A percentile compares a stretch with the other conserved stretches of the same genome.
These are phyloP conservation scores for Microchrysa polita DNA, from an alignment of 2,888 invertebrate genomes.

Conservation along the genomic window DNA sequence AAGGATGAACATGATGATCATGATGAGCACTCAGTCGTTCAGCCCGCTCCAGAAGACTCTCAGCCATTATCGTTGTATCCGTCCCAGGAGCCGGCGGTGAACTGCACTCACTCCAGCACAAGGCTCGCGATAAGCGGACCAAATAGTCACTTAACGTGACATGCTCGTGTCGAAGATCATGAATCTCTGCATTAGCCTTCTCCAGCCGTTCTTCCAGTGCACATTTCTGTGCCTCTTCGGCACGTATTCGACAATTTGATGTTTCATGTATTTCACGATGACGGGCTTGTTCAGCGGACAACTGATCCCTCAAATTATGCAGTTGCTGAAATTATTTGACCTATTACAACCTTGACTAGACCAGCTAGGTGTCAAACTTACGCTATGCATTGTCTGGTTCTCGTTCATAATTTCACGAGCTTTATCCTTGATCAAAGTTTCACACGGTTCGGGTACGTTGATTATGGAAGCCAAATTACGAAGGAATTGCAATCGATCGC, in stretches of 20 bases:
- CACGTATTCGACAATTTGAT: conserved; percentile 73
- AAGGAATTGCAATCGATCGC: conserved; percentile 62
- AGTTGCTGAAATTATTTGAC: conserved; percentile 74
- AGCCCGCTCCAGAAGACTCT: conserved; percentile 83
- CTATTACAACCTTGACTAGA: neutral
- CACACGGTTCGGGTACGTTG: conserved; percentile 80
- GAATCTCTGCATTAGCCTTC: conserved; percentile 82
- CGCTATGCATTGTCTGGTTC: conserved; percentile 79
- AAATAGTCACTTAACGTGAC: conserved; percentile 76
- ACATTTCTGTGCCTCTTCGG: conserved; percentile 73
- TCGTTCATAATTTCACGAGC: conserved; percentile 80
- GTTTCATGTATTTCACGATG: conserved; percentile 66
- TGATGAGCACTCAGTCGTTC: conserved; percentile 70
- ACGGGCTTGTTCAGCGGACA: conserved; percentile 77
- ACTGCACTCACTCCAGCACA: conserved; percentile 67
- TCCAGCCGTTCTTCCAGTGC: conserved; percentile 79
- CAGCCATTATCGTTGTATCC: conserved; percentile 67
- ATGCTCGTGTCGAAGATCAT: conserved; percentile 66
- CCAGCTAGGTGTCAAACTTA: conserved; percentile 61
- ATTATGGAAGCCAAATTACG: conserved; percentile 60
- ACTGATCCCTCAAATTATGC: conserved; percentile 79
- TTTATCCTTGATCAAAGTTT: conserved; percentile 81
- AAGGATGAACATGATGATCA: conserved; percentile 56
- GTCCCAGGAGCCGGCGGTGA: conserved; percentile 61
- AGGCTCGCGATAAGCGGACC: conserved; percentile 81